These are phyloP conservation scores for Rhorus exstirpatorius DNA, from an alignment of 2,888 invertebrate genomes.

Conservation along the genomic window DNA sequence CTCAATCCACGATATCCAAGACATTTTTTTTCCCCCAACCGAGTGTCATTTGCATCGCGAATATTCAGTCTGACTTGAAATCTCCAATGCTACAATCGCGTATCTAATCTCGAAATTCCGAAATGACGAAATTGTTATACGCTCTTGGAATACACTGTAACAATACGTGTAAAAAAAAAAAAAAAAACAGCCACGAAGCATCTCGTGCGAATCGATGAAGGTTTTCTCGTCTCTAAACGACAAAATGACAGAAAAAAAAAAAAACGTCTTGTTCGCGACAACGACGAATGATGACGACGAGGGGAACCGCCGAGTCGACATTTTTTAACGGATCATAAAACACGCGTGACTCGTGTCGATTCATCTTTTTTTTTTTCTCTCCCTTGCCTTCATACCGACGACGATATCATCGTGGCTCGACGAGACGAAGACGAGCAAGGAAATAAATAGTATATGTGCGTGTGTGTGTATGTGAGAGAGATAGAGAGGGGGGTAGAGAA, in stretches of 20 bases:
- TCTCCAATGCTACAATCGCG: slow-evolving; percentile 13
- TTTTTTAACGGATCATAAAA: slow-evolving; percentile 77
- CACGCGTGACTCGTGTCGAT: slow-evolving; percentile 77
- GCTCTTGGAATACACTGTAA: not conserved
- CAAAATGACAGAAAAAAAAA: slow-evolving; percentile 15
- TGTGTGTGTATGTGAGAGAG: not conserved
- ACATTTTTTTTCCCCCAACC: too few relatives aligned
- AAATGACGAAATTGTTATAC: not conserved
- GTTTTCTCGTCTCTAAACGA: slow-evolving; percentile 12
- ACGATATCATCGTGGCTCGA: slow-evolving; percentile 54
- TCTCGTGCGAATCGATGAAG: slow-evolving; percentile 44
- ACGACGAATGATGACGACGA: slow-evolving; percentile 64
- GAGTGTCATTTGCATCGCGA: slow-evolving; percentile 39
- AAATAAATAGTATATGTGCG: not conserved
- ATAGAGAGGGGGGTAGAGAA: slow-evolving; percentile 1
- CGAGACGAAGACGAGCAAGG: slow-evolving; percentile 33
- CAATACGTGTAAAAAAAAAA: slow-evolving; percentile 1
- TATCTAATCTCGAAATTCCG: not conserved
- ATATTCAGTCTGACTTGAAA: not conserved
- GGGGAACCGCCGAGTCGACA: slow-evolving; percentile 70
- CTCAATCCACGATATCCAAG: too few relatives aligned
- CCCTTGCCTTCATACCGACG: slow-evolving; percentile 29
- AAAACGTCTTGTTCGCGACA: slow-evolving; percentile 53
- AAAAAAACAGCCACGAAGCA: slow-evolving; percentile 38
- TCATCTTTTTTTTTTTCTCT: slow-evolving; percentile 73